Evolutionary conservation across 2,797 vertebrate species (phyloP).

Genomic region (Takifugu rubripes): DNA sequence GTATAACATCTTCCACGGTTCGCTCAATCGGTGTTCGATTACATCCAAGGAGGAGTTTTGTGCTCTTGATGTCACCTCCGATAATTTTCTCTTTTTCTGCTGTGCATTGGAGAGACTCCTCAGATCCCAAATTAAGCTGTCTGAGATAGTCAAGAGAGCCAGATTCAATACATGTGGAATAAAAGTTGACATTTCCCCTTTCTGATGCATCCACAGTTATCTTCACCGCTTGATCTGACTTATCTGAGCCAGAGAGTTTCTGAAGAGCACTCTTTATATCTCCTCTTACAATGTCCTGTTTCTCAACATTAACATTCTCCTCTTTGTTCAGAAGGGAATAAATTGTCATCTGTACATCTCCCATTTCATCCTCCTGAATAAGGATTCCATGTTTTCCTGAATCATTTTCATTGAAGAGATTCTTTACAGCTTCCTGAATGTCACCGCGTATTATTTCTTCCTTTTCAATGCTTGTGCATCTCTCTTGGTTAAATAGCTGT

Average conservation of each 20-base stretch:
- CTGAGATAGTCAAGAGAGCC: conserved; percentile 87
- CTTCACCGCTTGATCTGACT: conserved; percentile 62
- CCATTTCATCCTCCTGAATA: conserved; percentile 91
- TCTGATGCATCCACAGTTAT: conserved; percentile 83
- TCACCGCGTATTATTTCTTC: conserved; percentile 86
- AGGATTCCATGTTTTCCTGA: conserved; percentile 84
- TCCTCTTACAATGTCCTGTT: conserved; percentile 80
- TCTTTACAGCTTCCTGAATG: conserved; percentile 85
- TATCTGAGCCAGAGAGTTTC: conserved; percentile 73
- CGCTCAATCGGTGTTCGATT: conserved; percentile 78
- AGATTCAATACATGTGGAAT: conserved; percentile 91
- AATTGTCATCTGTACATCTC: conserved; percentile 88
- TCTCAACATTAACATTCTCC: conserved; percentile 63
- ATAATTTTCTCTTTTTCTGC: conserved; percentile 78
- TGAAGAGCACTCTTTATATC: conserved; percentile 83
- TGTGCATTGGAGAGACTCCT: conserved; percentile 58
- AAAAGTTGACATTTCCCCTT: conserved; percentile 90
- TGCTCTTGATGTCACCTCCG: conserved; percentile 82
- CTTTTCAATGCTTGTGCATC: conserved; percentile 72
- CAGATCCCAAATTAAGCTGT: conserved; percentile 75
- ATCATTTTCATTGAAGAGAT: conserved; percentile 73
- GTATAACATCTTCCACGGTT: conserved; percentile 85
- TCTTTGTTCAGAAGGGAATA: conserved; percentile 89
- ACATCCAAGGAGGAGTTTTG: conserved; percentile 79
- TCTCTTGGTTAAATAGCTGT: conserved; percentile 82